Percentiles rank a stretch among this genome's conserved stretches.
These are phyloP conservation scores for Misgurnus anguillicaudatus DNA, from an alignment of 2,113 vertebrate species.

Conservation along the genomic window DNA sequence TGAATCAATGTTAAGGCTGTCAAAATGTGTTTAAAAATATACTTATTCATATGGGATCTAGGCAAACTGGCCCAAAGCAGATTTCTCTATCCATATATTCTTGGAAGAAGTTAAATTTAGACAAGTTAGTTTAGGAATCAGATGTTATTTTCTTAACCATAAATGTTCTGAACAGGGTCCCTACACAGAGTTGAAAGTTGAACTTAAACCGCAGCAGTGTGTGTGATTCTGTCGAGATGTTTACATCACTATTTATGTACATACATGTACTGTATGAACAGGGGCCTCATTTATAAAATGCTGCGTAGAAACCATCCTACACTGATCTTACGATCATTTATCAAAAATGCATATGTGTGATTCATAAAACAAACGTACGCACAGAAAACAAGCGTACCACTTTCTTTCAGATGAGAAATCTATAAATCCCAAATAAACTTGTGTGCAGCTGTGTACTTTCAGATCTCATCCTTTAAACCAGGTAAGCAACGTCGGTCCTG, in stretches of 20 bases:
- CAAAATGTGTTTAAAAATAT: not conserved
- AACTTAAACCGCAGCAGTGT: not conserved
- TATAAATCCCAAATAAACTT: too few species aligned
- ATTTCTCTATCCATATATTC: not conserved
- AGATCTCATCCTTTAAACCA: too few species aligned
- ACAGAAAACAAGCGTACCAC: too few species aligned
- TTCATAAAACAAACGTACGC: too few species aligned
- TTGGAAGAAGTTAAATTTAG: not conserved
- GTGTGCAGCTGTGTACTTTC: too few species aligned
- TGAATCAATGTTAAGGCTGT: slow-evolving; percentile 17
- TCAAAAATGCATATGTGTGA: too few species aligned
- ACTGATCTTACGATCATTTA: too few species aligned
- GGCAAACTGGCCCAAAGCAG: slow-evolving; percentile 22
- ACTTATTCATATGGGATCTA: not conserved
- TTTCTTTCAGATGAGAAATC: too few species aligned
- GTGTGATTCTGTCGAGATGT: not conserved
- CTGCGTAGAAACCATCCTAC: too few species aligned
- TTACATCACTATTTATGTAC: not conserved
- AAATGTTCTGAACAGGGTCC: slow-evolving; percentile 13
- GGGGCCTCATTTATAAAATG: too few species aligned
- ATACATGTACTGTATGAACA: not conserved
- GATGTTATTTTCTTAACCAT: slow-evolving; percentile 20
- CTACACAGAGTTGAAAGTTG: not conserved
- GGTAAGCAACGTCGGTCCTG: too few species aligned
- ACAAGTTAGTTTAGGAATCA: slow-evolving; percentile 23